These are phyloP conservation scores for Leucophenga varia DNA, from an alignment of 1,140 invertebrate species.

Conservation along the genomic window DNA sequence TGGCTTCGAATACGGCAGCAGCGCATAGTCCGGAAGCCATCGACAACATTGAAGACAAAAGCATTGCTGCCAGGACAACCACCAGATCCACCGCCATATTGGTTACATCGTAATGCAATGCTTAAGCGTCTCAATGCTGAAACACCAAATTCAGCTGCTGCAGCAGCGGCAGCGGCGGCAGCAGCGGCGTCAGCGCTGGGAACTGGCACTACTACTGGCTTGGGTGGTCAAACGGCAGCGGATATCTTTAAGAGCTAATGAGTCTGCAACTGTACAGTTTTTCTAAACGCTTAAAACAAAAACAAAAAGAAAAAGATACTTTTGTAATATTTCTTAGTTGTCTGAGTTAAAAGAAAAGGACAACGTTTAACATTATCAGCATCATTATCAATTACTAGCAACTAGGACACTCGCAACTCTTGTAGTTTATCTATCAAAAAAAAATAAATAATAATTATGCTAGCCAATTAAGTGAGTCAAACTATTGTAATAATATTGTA, in stretches of 20 bases:
- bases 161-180: slow-evolving; percentile 3
- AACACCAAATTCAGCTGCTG: no score
- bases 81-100: slow-evolving; percentile 53
- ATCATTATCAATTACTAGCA: no score
- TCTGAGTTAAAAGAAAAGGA: no score
- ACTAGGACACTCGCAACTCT: no score
- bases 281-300: slow-evolving; percentile 3
- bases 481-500: no score
- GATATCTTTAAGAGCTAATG: slow-evolving; percentile 56
- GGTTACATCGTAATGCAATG: slow-evolving; percentile 55
- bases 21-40: slow-evolving; percentile 56
- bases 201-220: slow-evolving; percentile 3
- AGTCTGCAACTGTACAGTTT: slow-evolving; percentile 39
- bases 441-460: no score
- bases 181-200: no score
- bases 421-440: no score
- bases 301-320: background rate
- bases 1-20: slow-evolving; percentile 39
- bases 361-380: no score
- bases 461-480: no score
- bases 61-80: slow-evolving; percentile 59
- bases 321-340: background rate
- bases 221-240: slow-evolving; percentile 35
- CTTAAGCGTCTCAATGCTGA: slow-evolving; percentile 47
- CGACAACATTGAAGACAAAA: slow-evolving; percentile 61